Conservation (phyloP, 2,113 vertebrate species). For the Bujurquina vittata region DNA sequence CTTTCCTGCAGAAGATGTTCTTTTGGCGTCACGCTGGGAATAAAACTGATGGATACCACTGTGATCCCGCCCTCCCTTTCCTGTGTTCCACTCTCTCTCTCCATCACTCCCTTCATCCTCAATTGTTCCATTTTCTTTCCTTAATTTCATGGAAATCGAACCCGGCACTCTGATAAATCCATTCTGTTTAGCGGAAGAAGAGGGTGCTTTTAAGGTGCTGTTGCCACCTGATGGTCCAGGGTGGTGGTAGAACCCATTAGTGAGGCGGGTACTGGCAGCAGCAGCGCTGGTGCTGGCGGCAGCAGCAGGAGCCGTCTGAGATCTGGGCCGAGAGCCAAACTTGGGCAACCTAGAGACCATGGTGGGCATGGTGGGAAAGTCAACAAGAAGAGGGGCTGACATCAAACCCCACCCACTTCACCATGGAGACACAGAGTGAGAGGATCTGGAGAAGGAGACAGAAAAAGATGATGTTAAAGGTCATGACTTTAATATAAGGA, state of each 20-base stretch:
- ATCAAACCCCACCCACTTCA: conserved; percentile 86
- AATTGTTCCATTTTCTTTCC: conserved; percentile 74
- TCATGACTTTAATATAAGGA: not conserved
- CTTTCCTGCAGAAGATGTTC: conserved; percentile 29
- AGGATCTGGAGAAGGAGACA: conserved; percentile 18
- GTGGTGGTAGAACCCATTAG: conserved; percentile 70
- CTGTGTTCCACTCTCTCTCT: conserved; percentile 51
- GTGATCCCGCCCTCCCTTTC: not conserved
- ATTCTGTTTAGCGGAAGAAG: conserved; percentile 76
- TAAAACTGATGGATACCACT: not conserved
- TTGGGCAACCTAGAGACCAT: conserved; percentile 94
- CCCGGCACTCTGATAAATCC: conserved; percentile 75
- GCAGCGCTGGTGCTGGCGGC: not conserved
- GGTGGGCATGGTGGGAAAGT: conserved; percentile 77
- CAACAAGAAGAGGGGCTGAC: conserved; percentile 86
- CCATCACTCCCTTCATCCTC: conserved; percentile 65
- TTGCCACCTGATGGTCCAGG: conserved; percentile 36
- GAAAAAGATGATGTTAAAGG: not conserved
- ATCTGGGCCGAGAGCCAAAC: conserved; percentile 82
- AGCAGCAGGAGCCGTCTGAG: not conserved
- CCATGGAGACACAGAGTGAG: conserved; percentile 52
- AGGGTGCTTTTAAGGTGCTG: not conserved
- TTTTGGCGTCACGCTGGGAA: conserved; percentile 44
- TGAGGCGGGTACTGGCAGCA: conserved; percentile 58
- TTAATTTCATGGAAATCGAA: conserved; percentile 85